Percentiles rank a stretch among this genome's conserved stretches.
Conservation (phyloP, 1,140 invertebrate genomes). For the Plodia interpunctella region DNA sequence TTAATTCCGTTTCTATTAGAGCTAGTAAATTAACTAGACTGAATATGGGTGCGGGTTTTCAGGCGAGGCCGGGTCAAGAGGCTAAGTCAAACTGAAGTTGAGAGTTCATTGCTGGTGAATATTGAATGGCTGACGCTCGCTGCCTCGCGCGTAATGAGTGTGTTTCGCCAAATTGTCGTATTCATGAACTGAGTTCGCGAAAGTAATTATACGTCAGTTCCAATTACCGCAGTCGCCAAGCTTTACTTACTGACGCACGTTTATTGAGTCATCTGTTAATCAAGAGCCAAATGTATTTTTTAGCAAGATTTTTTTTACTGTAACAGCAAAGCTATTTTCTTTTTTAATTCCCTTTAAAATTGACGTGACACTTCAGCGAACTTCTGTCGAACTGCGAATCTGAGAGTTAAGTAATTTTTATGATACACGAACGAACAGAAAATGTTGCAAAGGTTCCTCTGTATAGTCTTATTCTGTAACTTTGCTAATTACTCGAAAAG, state of each 20-base stretch:
- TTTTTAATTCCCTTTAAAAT: too few relatives aligned
- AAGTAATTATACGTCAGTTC: neutral
- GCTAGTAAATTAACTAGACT: slow-evolving; percentile 15
- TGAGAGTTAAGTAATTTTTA: too few relatives aligned
- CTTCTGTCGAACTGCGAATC: too few relatives aligned
- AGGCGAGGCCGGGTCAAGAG: slow-evolving; percentile 18
- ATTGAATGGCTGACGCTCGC: slow-evolving; percentile 26
- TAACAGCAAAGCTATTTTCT: too few relatives aligned
- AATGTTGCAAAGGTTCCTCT: too few relatives aligned
- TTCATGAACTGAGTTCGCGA: slow-evolving; percentile 19
- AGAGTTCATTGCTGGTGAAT: slow-evolving; percentile 31
- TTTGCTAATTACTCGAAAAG: neutral
- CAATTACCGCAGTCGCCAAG: neutral
- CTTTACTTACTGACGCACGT: too few relatives aligned
- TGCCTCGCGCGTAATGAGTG: slow-evolving; percentile 20
- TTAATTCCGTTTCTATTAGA: neutral
- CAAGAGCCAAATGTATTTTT: too few relatives aligned
- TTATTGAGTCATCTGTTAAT: too few relatives aligned
- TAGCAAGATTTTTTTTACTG: too few relatives aligned
- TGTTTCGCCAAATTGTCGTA: slow-evolving; percentile 26
- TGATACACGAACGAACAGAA: too few relatives aligned
- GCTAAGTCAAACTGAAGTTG: slow-evolving; percentile 24
- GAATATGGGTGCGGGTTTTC: slow-evolving; percentile 11
- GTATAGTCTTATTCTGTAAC: too few relatives aligned
- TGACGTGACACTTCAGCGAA: too few relatives aligned